phyloP scores from a whole-genome alignment of 2,797 vertebrate species.

The Enteromius argenteus region DNA sequence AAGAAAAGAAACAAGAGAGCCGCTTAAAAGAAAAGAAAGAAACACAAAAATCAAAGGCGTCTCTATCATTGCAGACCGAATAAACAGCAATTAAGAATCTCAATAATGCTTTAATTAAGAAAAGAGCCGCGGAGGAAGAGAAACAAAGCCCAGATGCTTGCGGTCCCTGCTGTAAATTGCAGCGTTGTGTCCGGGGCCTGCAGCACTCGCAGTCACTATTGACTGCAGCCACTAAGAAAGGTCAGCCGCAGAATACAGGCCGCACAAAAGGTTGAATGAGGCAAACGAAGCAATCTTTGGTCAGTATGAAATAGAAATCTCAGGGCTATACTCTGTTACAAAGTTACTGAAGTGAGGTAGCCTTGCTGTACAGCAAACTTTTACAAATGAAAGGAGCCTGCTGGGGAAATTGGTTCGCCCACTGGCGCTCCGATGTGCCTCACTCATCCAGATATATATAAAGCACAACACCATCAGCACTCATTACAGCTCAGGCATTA shows the following conservation, averaged over 20 bases:
- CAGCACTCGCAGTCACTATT: constrained; percentile 87
- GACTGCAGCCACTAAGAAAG: constrained; percentile 90
- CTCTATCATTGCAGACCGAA: constrained; percentile 35
- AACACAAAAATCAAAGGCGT: constrained; percentile 40
- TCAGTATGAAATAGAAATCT: constrained; percentile 98
- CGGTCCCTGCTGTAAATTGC: constrained; percentile 72
- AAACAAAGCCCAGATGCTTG: constrained; percentile 81
- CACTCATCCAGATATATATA: constrained; percentile 28
- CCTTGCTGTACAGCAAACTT: constrained; percentile 88
- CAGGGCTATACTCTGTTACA: constrained; percentile 92
- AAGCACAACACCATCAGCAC: constrained; percentile 36
- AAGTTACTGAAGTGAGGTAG: constrained; percentile 96
- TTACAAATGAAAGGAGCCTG: constrained; percentile 85
- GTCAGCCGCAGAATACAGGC: constrained; percentile 92
- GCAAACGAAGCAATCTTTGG: constrained; percentile 98
- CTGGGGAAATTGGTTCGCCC: constrained; percentile 83
- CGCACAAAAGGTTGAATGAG: constrained; percentile 96
- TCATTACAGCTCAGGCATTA: constrained; percentile 41
- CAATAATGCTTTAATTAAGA: constrained; percentile 87
- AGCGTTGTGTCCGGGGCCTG: constrained; percentile 67
- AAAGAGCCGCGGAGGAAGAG: constrained; percentile 62
- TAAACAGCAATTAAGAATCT: constrained; percentile 69
- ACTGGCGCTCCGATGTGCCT: constrained; percentile 66
- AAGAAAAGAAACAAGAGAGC: constrained; percentile 6
- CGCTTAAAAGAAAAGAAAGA: constrained; percentile 20